Percentiles rank a stretch among this genome's conserved stretches.
These are phyloP conservation scores for Actinia equina DNA, from an alignment of 64 coral and sea anemone genomes.

Conservation along the genomic window DNA sequence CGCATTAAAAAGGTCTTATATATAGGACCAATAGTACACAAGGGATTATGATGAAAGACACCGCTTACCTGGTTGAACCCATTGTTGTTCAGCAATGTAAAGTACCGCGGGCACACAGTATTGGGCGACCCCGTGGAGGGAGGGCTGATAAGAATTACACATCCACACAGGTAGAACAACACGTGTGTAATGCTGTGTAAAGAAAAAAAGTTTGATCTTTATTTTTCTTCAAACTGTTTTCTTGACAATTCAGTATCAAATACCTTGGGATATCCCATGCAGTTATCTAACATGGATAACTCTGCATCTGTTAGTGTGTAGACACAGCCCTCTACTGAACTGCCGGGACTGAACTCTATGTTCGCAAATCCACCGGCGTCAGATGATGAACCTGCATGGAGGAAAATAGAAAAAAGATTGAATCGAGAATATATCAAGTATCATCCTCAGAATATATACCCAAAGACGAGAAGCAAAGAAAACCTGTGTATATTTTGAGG, in stretches of 20 bases:
- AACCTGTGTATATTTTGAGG: too few species aligned
- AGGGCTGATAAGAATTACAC: slow-evolving; percentile 61
- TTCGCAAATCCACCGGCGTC: slow-evolving; percentile 85
- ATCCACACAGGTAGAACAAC: slow-evolving; percentile 80
- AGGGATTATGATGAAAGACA: not conserved
- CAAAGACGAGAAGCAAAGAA: too few species aligned
- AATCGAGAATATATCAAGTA: not conserved
- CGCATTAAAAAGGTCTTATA: not conserved
- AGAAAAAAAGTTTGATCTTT: not conserved
- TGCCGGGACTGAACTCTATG: slow-evolving; percentile 40
- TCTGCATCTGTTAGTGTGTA: slow-evolving; percentile 67
- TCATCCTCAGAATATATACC: too few species aligned
- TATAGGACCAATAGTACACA: not conserved
- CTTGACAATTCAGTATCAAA: too few species aligned
- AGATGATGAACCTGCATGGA: slow-evolving; percentile 50
- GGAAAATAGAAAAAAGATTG: too few species aligned
- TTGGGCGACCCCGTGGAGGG: slow-evolving; percentile 72
- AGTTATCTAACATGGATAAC: slow-evolving; percentile 73
- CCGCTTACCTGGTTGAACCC: slow-evolving; percentile 56
- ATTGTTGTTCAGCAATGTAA: slow-evolving; percentile 80
- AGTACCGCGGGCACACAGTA: slow-evolving; percentile 81
- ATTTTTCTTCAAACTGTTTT: too few species aligned
- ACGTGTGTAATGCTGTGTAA: slow-evolving; percentile 67
- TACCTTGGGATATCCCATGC: slow-evolving; percentile 88
- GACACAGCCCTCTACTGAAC: slow-evolving; percentile 85